A percentile compares a stretch with the other conserved stretches of the same genome.
Conservation (phyloP, 2,888 invertebrate species). For the Cenopis cana region DNA sequence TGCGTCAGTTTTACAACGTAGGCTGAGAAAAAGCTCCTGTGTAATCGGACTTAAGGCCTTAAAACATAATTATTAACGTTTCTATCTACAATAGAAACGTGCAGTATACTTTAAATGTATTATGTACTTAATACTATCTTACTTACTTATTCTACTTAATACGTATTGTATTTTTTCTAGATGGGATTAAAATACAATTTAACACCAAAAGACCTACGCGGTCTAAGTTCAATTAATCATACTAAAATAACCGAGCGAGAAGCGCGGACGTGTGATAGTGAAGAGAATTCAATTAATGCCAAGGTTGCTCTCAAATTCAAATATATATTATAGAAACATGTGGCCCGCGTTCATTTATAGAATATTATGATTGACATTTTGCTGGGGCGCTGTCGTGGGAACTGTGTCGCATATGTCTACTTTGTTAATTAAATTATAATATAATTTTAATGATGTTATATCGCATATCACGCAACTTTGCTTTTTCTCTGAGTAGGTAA, state of each 20-base stretch:
- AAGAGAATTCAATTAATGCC: conserved; percentile 25
- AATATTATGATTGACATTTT: conserved; percentile 41
- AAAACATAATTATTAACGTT: no score
- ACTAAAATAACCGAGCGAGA: conserved; percentile 5
- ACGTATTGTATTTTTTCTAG: no score
- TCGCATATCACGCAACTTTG: neutral
- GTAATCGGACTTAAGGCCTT: no score
- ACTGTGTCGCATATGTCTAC: conserved; percentile 25
- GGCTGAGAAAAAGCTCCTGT: no score
- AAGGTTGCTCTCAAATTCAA: conserved; percentile 15
- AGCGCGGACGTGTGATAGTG: conserved; percentile 4
- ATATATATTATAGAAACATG: conserved; percentile 19
- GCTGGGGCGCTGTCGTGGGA: conserved; percentile 37
- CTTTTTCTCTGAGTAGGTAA: neutral
- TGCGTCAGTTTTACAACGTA: no score
- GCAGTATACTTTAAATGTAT: no score
- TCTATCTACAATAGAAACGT: no score
- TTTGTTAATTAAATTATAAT: conserved; percentile 25
- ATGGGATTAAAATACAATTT: neutral
- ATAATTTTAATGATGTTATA: conserved; percentile 1
- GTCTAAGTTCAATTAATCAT: conserved; percentile 11
- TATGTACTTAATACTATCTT: no score
- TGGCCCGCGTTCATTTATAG: conserved; percentile 17
- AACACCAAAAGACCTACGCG: conserved; percentile 13
- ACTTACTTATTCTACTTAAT: no score